Percentiles rank a stretch among this genome's conserved stretches.
These are phyloP conservation scores for Rotaria socialis DNA, from an alignment of 2,888 invertebrate genomes.

Conservation along the genomic window DNA sequence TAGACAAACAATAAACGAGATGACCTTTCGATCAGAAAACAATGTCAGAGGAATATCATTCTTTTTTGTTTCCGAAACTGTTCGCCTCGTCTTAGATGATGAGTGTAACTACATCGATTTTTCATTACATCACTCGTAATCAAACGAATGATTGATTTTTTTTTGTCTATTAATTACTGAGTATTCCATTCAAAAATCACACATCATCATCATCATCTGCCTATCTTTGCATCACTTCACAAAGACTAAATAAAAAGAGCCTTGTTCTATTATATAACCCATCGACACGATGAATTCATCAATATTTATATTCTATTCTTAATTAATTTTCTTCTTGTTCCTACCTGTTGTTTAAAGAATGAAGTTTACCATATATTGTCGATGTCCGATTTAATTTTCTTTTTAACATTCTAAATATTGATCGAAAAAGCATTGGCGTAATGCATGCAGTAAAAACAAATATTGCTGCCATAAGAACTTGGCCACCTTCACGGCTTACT, in stretches of 20 bases:
- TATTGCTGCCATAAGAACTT: not conserved
- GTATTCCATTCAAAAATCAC: not conserved
- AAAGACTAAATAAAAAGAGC: not conserved
- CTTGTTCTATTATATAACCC: not conserved
- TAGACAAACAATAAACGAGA: too few species aligned
- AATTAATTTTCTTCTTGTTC: not conserved
- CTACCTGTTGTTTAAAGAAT: slow-evolving; percentile 1
- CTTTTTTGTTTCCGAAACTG: too few species aligned
- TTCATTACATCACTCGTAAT: not conserved
- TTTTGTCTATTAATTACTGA: not conserved
- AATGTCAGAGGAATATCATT: too few species aligned
- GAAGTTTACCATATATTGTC: not conserved
- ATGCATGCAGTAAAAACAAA: not conserved
- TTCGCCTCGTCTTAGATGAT: too few species aligned
- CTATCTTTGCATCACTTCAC: not conserved
- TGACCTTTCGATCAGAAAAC: too few species aligned
- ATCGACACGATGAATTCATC: not conserved
- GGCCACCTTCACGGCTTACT: slow-evolving; percentile 28
- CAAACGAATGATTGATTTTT: not conserved
- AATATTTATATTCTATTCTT: not conserved
- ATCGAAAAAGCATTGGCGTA: not conserved
- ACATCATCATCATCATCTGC: not conserved
- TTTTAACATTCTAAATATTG: slow-evolving; percentile 7
- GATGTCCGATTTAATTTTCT: slow-evolving; percentile 6
- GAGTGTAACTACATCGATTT: too few species aligned